Percentiles rank a stretch among this genome's conserved stretches.
Evolutionary conservation across 2,888 invertebrate species (phyloP).

Genomic region (Zygogramma bicolorata): DNA sequence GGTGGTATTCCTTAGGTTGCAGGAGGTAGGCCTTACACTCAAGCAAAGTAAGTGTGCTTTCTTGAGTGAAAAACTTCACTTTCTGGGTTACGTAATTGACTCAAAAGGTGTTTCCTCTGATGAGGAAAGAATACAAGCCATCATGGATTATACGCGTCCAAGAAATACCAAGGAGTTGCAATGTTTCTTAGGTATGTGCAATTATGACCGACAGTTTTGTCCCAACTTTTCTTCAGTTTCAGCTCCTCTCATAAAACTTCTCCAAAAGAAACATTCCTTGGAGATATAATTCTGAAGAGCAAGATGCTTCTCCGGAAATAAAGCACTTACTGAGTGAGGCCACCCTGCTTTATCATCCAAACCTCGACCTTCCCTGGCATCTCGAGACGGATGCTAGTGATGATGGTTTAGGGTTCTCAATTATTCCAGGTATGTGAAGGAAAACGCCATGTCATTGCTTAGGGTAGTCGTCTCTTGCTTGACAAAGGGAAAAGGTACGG

Average conservation of each 20-base stretch:
- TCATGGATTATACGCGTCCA: not conserved
- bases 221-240: not conserved
- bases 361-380: not conserved
- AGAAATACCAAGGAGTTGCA: not conserved
- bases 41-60: not conserved
- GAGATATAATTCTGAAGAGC: too few relatives aligned
- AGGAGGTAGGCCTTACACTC: not conserved
- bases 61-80: not conserved
- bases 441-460: not conserved
- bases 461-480: too few relatives aligned
- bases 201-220: not conserved
- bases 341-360: too few relatives aligned
- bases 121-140: not conserved
- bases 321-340: too few relatives aligned
- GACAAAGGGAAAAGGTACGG: not conserved
- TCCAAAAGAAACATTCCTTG: too few relatives aligned
- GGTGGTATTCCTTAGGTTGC: not conserved
- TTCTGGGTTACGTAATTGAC: not conserved
- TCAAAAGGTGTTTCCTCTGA: not conserved
- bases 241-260: not conserved
- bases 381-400: not conserved
- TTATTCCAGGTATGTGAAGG: not conserved
- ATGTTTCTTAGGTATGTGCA: not conserved
- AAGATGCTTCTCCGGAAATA: too few relatives aligned
- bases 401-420: not conserved